These are phyloP conservation scores for Aradus depressus DNA, from an alignment of 2,888 invertebrate genomes.

Conservation along the genomic window DNA sequence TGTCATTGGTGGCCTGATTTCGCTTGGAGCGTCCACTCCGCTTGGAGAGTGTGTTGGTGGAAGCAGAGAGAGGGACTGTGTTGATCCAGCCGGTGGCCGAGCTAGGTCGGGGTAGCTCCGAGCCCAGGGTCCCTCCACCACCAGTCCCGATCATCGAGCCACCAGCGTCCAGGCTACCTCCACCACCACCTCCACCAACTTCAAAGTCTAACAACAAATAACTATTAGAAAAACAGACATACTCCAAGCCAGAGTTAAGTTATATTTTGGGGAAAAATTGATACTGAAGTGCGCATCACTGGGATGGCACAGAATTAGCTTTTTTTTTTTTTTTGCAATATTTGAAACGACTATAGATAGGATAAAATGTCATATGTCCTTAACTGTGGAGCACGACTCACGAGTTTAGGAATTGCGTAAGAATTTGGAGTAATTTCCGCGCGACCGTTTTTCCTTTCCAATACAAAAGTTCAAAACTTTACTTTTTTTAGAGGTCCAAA, in stretches of 20 bases:
- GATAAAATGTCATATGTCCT: too few species aligned
- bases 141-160: constrained; percentile 16
- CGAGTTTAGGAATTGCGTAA: too few species aligned
- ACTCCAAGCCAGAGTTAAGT: background rate
- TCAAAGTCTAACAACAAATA: constrained; percentile 36
- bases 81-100: constrained; percentile 74
- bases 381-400: too few species aligned
- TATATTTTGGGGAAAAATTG: background rate
- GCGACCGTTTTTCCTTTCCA: too few species aligned
- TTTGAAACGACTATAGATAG: too few species aligned
- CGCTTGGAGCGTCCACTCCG: constrained; percentile 49
- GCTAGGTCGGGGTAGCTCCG: constrained; percentile 32
- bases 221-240: background rate
- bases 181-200: constrained; percentile 12
- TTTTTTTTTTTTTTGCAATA: too few species aligned
- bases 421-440: too few species aligned
- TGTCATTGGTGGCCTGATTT: constrained; percentile 47
- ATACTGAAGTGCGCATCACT: too few species aligned
- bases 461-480: too few species aligned
- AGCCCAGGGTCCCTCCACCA: constrained; percentile 19
- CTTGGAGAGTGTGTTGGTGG: constrained; percentile 64
- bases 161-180: constrained; percentile 7
- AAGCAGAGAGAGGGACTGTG: constrained; percentile 70
- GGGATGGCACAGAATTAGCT: too few species aligned
- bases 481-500: too few species aligned